Evolutionary conservation across 2,113 vertebrate genomes (phyloP), one percentile per base, ranked within the genome.

Genomic region (Percina caprodes): DNA sequence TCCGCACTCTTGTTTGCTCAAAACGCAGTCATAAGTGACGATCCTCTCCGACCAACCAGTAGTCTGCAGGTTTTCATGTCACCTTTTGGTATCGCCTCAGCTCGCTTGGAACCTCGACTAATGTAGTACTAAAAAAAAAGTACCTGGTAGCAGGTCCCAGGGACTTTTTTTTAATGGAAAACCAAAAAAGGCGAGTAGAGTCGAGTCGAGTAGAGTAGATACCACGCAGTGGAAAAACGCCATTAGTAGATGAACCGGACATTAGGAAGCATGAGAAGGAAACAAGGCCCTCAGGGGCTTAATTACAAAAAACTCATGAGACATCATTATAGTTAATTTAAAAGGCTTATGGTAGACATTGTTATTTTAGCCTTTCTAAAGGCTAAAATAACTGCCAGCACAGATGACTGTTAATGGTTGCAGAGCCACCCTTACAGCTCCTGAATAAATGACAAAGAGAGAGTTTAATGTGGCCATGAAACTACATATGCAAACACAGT

Each of bases 191-290:
- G n/a, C n/a, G n/a, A n/a, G n/a, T n/a, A n/a, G n/a, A n/a, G n/a
- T n/a, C n/a, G n/a, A n/a, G n/a, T n/a, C n/a, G n/a, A n/a, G n/a
- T n/a, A n/a, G n/a, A n/a, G n/a, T n/a, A n/a, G n/a, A n/a, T n/a
- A n/a, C n/a, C n/a, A n/a, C n/a, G n/a, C n/a, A n/a, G n/a, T n/a
- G n/a, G n/a, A n/a, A n/a, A n/a, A n/a, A n/a, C n/a, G n/a, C n/a
- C n/a, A n/a, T n/a, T 30, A 11, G 58, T 23, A 30, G 62, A 79
- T 69, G 52, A 83, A 74, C 80, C 48, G 59, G 85, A 88, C 66
- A 9, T 54, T 35, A 14, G 30, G 56, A 86, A 82, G 75, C 74
- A 86, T 84, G 79, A 72, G 79, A 85, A 85, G n/a, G 33, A 69
- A 65, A 62, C 15, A 6, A 62, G n/a, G 48, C 69, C 73, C 67